Base-by-base conservation (phyloP, 2,888 invertebrate species). In the Drosophila maculinotata region DNA sequence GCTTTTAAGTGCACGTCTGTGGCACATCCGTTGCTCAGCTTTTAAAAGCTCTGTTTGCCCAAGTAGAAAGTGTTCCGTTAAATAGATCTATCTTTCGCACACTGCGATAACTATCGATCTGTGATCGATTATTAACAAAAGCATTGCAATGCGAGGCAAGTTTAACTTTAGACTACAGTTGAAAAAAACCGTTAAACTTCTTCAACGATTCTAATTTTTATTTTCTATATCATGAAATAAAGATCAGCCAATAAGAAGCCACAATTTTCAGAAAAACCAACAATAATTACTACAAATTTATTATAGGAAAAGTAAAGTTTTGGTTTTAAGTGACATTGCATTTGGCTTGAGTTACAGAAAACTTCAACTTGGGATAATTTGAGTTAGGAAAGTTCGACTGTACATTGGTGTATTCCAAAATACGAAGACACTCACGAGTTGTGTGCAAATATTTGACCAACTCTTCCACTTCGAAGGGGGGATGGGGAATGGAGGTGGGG, bases 391-490 rank as follows among this genome's bases (percentile, higher is more conserved):
- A 35, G 2, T 14, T 35, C 20, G 2, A 15, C 36, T 42, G 30
- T 47, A 10, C 9, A 23, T 26, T 28, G 42, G 20, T 48, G 33
- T 26, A 6, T 49, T 17, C 35, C n/a, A n/a, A n/a, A 6, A 36
- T 15, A 30, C 6, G 15, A 31, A 59, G 31, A 59, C 60, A 41
- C 59, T 47, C 12, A 12, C 14, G 12, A 49, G 41, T 45, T 28
- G 14, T 45, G 31, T 9, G 62, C 60, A 71, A 76, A 75, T 71
- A 75, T 74, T 74, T 70, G 30, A 59, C 59, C 68, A 74, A 48
- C 66, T 66, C 38, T 52, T 58, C 31, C n/a, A 45, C n/a, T 35
- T 14, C 31, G 38, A 20, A 7, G 39, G 12, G 5, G 6, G 25
- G 8, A 33, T 12, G 7, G 7, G 12, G 25, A 8, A 7, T 9